Evolutionary conservation across 2,888 invertebrate species (phyloP), one percentile per base, ranked within the genome.

Genomic region (Nymphalis urticae): DNA sequence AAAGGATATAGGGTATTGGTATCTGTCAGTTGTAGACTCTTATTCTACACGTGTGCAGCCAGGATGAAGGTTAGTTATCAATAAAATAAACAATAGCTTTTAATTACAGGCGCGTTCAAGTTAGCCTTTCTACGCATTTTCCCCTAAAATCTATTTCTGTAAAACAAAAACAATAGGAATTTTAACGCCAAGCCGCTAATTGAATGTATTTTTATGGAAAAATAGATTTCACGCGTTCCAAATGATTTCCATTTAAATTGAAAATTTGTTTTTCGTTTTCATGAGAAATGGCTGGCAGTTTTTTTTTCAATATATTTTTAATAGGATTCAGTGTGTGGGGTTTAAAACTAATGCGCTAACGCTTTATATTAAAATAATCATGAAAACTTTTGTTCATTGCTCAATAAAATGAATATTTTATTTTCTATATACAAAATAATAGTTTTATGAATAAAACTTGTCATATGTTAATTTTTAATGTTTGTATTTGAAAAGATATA

Each of bases 161-260:
- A 64, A 58, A 67, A 67, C 56, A 59, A 64, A 66, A 61, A 68
- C 42, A 64, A 51, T 65, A 53, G 48, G 42, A 50, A 53, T 13
- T 67, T 70, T 62, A 50, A 67, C 61, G 62, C 62, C 53, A 64
- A 67, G 53, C 67, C 70, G 67, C 69, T 71, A 72, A 73, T 68
- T 70, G 67, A 70, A 68, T 64, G 64, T 66, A 68, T 73, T 73
- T 56, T 72, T 68, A 51, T 64, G 54, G 50, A 69, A 64, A 71
- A 67, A 71, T 66, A 64, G 66, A 66, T 70, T 73, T 68, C 70
- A 68, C 70, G 65, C 66, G 66, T 72, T 62, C 78, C 75, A 80
- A 79, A 74, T 75, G 70, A 87, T 86, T 85, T 81, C 77, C 85
- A 85, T 86, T 83, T 83, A 85, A 85, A 87, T 86, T 84, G 85